These are phyloP conservation scores for Paraescarpia echinospica DNA, from an alignment of 1,140 invertebrate genomes.

Conservation along the genomic window DNA sequence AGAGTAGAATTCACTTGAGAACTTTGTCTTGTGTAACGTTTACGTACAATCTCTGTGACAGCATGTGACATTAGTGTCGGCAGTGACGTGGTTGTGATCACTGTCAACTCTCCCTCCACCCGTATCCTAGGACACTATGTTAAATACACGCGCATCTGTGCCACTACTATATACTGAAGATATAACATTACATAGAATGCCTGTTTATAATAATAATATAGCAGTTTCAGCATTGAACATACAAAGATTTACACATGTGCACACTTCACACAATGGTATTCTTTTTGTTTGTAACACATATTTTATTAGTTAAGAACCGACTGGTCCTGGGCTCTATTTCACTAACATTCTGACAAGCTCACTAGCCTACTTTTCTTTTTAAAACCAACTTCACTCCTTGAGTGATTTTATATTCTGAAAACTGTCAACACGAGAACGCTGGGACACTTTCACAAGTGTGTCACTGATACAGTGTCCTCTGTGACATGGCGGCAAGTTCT, in stretches of 20 bases:
- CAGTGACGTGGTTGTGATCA: background rate
- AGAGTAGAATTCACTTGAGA: too few relatives aligned
- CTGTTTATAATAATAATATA: slow-evolving; percentile 7
- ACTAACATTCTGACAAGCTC: too few relatives aligned
- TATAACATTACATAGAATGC: background rate
- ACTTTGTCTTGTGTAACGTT: too few relatives aligned
- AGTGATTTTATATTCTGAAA: too few relatives aligned
- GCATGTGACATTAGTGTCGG: background rate
- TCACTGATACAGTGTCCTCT: too few relatives aligned
- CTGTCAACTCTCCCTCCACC: background rate
- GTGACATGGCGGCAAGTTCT: too few relatives aligned
- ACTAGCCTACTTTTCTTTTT: too few relatives aligned
- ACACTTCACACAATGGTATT: background rate
- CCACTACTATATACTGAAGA: background rate
- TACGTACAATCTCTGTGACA: too few relatives aligned
- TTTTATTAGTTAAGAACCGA: background rate
- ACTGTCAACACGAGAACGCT: too few relatives aligned
- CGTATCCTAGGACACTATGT: background rate
- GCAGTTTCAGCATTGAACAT: background rate
- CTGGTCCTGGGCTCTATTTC: background rate
- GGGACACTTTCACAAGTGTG: too few relatives aligned
- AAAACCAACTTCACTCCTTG: too few relatives aligned
- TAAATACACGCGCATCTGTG: background rate
- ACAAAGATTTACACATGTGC: background rate
- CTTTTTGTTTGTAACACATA: background rate